Evolutionary conservation across 2,113 vertebrate genomes (phyloP), one percentile per base, ranked within the genome.

Genomic region (Limanda limanda): DNA sequence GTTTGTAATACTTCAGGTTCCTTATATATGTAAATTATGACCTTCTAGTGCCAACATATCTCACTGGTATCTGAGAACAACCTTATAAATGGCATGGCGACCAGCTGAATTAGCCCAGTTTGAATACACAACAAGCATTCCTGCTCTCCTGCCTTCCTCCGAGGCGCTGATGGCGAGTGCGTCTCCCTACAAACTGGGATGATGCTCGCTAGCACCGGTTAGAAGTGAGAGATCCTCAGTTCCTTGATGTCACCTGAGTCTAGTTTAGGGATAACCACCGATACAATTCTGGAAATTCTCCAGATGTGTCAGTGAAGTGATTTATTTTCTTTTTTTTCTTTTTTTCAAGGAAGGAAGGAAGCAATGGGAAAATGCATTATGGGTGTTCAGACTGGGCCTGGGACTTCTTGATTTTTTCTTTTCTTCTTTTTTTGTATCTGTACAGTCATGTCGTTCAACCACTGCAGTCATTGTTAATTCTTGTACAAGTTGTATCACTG

Each of bases 401-500:
- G 86, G 86, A 87, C 83, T 84, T 88, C n/a, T 69, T 86, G 71
- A 75, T 74, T 91, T 76, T 76, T 85, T 79, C 48, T 52, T 40
- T 65, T 72, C 54, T 56, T 76, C 56, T 71, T 73, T 81, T 88
- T 86, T 92, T 90, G 78, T 92, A 93, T 88, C 82, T 93, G 93
- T 82, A 86, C 84, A 93, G 92, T 92, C 88, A 93, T 94, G 89
- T 93, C 70, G 92, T 92, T 94, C 92, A 94, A 95, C 92, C 94
- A 94, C 93, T 95, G 93, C 93, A 93, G 93, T 94, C 91, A 94
- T 89, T 95, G 93, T 94, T 91, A 92, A 93, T 92, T 94, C 81
- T 93, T 93, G 86, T 95, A 93, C 89, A 93, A 95, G 93, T 93
- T 94, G 86, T 94, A 94, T 95, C 92, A 94, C 93, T 94, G 93